Conservation (phyloP, 2,797 vertebrate genomes). For the Poecilia gillii region DNA sequence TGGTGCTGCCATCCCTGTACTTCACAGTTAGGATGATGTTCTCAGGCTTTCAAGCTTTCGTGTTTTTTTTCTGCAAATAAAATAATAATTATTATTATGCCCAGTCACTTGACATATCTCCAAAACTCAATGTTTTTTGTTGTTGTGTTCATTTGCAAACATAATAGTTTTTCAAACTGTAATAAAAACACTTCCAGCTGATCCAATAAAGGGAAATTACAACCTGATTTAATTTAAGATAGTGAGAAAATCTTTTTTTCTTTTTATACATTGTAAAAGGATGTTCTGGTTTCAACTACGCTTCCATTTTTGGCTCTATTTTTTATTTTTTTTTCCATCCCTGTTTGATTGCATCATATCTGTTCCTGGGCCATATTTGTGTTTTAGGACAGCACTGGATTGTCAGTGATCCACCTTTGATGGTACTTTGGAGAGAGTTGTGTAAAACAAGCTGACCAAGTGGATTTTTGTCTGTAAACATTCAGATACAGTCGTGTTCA, state of each 20-base stretch:
- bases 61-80: neutral
- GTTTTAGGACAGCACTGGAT: slow-evolving; percentile 27
- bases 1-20: neutral
- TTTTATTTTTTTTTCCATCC: neutral
- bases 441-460: slow-evolving; percentile 41
- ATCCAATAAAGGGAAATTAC: neutral
- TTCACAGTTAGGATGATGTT: neutral
- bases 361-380: slow-evolving; percentile 22
- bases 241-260: neutral
- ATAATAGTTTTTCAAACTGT: neutral
- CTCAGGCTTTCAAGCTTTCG: neutral
- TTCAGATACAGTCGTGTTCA: slow-evolving; percentile 11
- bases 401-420: slow-evolving; percentile 28
- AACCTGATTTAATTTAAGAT: neutral
- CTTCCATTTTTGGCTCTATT: slow-evolving; percentile 13
- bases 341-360: slow-evolving; percentile 30
- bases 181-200: neutral
- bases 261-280: neutral
- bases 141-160: neutral
- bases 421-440: slow-evolving; percentile 17
- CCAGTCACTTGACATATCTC: neutral
- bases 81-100: neutral
- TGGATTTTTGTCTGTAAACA: slow-evolving; percentile 36
- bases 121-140: neutral
- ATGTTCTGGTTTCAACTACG: neutral